Evolutionary conservation across 1,140 invertebrate species (phyloP), one percentile per base, ranked within the genome.

Genomic region (Zaprionus ghesquierei): DNA sequence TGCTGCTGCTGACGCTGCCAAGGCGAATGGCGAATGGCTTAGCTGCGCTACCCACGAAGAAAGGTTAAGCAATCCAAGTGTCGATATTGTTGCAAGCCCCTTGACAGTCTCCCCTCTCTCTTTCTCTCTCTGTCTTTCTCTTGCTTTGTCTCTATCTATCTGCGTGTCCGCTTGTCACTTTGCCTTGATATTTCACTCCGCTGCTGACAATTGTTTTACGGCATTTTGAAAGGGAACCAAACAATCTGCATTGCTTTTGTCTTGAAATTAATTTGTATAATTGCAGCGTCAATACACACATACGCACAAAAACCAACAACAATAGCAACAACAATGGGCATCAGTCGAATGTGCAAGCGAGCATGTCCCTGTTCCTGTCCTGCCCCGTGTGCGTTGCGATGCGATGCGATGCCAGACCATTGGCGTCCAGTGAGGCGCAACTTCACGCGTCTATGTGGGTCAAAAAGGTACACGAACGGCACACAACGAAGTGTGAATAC

Each of bases 201-300:
- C 50, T n/a, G 44, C 12, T 18, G 5, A 18, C 51, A 50, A 62
- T 49, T 46, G 29, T 35, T 62, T 63, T 25, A n/a, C 61, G 33
- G 49, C 33, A 53, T 20, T 29, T 63, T 51, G 71, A 46, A 70
- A 58, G 15, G n/a, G 15, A 8, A 41, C 35, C 35, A 41, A 70
- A 41, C 72, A 84, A 84, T 84, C 76, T 79, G 71, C 51, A 73
- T 55, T n/a, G 63, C 61, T 76, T 76, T 84, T 84, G 63, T 79
- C 63, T 79, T 15, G 38, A 72, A 73, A 84, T 82, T 84, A 84
- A 84, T 82, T 84, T 84, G 76, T 84, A 84, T 82, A 84, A 82
- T 82, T 82, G 80, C 75, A 82, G 60, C 50, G 75, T 69, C 77
- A 79, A 79, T 75, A 53, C 44, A 33, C 44, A 44, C 35, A 56